These are phyloP conservation scores for Zaprionus lachaisei DNA, from an alignment of 1,140 invertebrate genomes.

Conservation along the genomic window DNA sequence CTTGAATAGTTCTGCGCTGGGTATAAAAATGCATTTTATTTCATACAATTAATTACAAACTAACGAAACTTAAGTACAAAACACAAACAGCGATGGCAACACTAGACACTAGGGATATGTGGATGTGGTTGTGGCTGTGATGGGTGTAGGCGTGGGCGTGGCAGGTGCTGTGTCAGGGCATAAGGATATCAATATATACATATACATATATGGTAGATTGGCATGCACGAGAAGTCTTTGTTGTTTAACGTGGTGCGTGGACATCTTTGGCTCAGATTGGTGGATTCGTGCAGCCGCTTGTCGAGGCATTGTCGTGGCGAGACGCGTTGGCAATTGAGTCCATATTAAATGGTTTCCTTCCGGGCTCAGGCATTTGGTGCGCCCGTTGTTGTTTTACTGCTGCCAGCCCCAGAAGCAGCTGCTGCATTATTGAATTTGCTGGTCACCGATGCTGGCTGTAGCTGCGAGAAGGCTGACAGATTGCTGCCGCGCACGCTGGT, in stretches of 20 bases:
- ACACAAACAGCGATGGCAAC: slow-evolving; percentile 69
- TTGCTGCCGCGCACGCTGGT: slow-evolving; percentile 82
- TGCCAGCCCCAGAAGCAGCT: slow-evolving; percentile 28
- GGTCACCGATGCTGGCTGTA: slow-evolving; percentile 63
- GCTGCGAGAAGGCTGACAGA: slow-evolving; percentile 71
- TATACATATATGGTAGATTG: slow-evolving; percentile 41
- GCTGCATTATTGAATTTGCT: slow-evolving; percentile 63
- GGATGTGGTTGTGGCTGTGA: slow-evolving; percentile 7
- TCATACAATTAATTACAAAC: slow-evolving; percentile 50
- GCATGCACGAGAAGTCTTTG: slow-evolving; percentile 40
- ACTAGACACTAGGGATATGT: slow-evolving; percentile 56
- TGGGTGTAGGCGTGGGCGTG: background rate
- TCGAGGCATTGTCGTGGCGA: slow-evolving; percentile 60
- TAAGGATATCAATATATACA: slow-evolving; percentile 25
- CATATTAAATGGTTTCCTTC: background rate
- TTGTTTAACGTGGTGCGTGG: background rate
- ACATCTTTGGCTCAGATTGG: slow-evolving; percentile 8
- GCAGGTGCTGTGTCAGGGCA: background rate
- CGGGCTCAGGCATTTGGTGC: slow-evolving; percentile 60
- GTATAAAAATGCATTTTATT: slow-evolving; percentile 40
- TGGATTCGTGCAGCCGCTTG: slow-evolving; percentile 18
- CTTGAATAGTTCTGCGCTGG: background rate
- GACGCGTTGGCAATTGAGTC: slow-evolving; percentile 2
- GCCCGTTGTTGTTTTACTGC: slow-evolving; percentile 33
- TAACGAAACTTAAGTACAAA: slow-evolving; percentile 75